Conservation (phyloP, 2,888 invertebrate genomes). For the Pristionchus mayeri region DNA sequence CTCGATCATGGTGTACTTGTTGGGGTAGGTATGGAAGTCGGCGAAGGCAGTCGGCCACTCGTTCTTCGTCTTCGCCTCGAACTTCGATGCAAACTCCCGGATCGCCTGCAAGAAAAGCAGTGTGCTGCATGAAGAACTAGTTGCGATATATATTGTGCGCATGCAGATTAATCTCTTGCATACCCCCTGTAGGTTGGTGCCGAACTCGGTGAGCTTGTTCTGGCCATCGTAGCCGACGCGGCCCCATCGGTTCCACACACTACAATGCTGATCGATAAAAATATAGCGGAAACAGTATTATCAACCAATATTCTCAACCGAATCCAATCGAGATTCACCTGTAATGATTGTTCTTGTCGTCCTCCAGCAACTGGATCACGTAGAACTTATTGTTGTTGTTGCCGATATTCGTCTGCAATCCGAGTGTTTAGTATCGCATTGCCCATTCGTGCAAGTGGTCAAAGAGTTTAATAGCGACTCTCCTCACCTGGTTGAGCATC, state of each 20-base stretch:
- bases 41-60: conserved; percentile 75
- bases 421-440: too few species aligned
- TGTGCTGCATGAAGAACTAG: neutral
- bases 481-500: conserved; percentile 78
- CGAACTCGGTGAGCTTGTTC: conserved; percentile 77
- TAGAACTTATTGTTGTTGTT: conserved; percentile 81
- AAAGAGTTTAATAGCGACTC: too few species aligned
- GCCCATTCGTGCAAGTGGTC: too few species aligned
- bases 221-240: conserved; percentile 79
- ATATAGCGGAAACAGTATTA: too few species aligned
- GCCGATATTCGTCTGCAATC: conserved; percentile 79
- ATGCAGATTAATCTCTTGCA: neutral
- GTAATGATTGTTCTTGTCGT: conserved; percentile 76
- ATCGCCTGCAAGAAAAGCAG: conserved; percentile 75
- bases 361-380: conserved; percentile 79
- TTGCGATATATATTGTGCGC: neutral
- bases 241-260: conserved; percentile 80
- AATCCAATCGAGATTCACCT: conserved; percentile 60
- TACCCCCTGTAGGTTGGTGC: conserved; percentile 75
- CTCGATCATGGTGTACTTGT: conserved; percentile 50
- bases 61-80: conserved; percentile 79
- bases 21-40: conserved; percentile 1
- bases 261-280: too few species aligned
- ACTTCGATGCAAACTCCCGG: conserved; percentile 78
- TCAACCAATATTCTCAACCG: too few species aligned